Conservation (phyloP, 2,797 vertebrate genomes). For the Aphelocoma californica region DNA sequence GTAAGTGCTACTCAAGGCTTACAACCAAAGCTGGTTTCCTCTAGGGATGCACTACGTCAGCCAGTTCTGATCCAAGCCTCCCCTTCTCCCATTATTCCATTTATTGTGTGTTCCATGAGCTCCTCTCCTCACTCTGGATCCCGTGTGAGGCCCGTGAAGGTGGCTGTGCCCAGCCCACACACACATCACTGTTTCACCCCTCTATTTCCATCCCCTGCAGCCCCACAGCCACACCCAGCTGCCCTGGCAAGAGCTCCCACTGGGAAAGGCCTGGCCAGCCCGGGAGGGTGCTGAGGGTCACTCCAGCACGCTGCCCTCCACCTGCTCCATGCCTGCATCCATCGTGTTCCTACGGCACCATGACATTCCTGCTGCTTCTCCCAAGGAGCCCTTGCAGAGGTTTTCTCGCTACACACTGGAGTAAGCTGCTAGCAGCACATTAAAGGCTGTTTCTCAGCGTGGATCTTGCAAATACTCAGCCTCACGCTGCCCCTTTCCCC, state of each 20-base stretch:
- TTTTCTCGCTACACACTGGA: neutral
- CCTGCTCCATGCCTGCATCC: neutral
- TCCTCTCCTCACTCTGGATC: neutral
- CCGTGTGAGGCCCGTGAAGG: accelerated
- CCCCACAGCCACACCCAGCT: neutral
- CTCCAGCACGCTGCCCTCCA: neutral
- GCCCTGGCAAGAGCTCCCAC: neutral
- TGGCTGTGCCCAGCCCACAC: neutral
- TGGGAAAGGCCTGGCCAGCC: neutral
- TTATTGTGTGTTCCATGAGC: neutral
- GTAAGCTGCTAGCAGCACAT: neutral
- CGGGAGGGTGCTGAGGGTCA: neutral
- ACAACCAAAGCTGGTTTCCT: conserved; percentile 7
- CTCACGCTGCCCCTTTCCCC: neutral
- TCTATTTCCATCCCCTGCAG: neutral
- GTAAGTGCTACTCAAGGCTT: neutral
- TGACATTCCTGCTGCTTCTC: neutral
- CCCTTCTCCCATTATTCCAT: neutral
- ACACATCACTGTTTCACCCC: neutral
- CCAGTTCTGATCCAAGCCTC: neutral
- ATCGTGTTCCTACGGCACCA: neutral
- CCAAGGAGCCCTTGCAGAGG: neutral
- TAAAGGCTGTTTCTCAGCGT: neutral
- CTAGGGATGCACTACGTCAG: neutral
- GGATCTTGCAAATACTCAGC: neutral